These are phyloP conservation scores for Ennomos fuscantarius DNA, from an alignment of 2,888 invertebrate genomes.

Conservation along the genomic window DNA sequence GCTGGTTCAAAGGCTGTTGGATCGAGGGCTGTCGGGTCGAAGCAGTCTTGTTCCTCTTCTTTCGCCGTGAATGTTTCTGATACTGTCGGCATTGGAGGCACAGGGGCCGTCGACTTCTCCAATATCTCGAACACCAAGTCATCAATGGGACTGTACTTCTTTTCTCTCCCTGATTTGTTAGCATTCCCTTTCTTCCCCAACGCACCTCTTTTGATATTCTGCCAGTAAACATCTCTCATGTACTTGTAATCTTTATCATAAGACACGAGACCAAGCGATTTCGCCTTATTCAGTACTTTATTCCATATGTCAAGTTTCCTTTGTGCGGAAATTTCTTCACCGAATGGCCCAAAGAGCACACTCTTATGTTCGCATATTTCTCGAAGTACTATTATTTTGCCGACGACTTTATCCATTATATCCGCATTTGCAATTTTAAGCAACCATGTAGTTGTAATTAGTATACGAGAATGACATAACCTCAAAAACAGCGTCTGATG, in stretches of 20 bases:
- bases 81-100: conserved; percentile 10
- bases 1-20: conserved; percentile 1
- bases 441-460: too few relatives aligned
- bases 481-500: neutral
- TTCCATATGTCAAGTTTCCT: conserved; percentile 31
- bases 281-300: conserved; percentile 29
- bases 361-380: conserved; percentile 33
- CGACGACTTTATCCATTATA: conserved; percentile 31
- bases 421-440: conserved; percentile 10
- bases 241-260: conserved; percentile 30
- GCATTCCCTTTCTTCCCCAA: conserved; percentile 15
- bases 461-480: neutral
- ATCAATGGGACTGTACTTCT: conserved; percentile 22
- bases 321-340: conserved; percentile 17
- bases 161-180: conserved; percentile 16
- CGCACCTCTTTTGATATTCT: conserved; percentile 31
- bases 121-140: conserved; percentile 32
- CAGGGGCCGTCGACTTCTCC: conserved; percentile 23
- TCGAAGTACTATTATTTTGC: conserved; percentile 32
- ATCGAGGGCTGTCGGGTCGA: conserved; percentile 3
- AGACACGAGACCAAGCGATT: conserved; percentile 28
- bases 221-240: conserved; percentile 38
- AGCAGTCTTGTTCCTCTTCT: conserved; percentile 15
- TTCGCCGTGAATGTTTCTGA: conserved; percentile 6
- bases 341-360: conserved; percentile 31